A percentile compares a stretch with the other conserved stretches of the same genome.
phyloP scores from a whole-genome alignment of 1,140 invertebrate genomes.

The Agraylea sexmaculata region DNA sequence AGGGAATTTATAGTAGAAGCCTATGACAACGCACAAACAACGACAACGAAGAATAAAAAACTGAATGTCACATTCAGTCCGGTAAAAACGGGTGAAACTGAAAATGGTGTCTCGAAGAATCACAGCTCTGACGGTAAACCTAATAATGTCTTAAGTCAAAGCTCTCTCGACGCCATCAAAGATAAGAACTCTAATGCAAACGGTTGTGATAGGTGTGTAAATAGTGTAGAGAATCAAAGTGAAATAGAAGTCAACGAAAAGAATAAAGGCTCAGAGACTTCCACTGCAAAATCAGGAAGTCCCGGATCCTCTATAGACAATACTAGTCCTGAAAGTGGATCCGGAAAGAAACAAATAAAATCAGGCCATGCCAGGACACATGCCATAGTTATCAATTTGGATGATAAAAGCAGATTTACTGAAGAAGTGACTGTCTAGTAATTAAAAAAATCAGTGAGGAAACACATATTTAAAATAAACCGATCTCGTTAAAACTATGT shows the following conservation, averaged over 20 bases:
- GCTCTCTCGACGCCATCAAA: slow-evolving; percentile 3
- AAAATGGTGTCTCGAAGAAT: slow-evolving; percentile 21
- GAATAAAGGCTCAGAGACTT: slow-evolving; percentile 26
- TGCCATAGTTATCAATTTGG: slow-evolving; percentile 63
- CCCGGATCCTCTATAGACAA: slow-evolving; percentile 7
- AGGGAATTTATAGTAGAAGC: slow-evolving; percentile 35
- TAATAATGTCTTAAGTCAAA: slow-evolving; percentile 9
- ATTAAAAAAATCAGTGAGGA: neutral
- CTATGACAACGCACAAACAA: slow-evolving; percentile 20
- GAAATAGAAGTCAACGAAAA: slow-evolving; percentile 25
- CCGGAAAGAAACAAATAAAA: slow-evolving; percentile 30
- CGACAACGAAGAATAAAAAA: slow-evolving; percentile 36
- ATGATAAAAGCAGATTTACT: slow-evolving; percentile 66
- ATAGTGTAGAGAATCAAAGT: slow-evolving; percentile 11
- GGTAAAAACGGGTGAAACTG: slow-evolving; percentile 24
- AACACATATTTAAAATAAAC: too few species aligned
- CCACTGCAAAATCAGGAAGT: slow-evolving; percentile 19
- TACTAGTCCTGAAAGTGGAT: slow-evolving; percentile 12
- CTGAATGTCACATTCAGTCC: slow-evolving; percentile 39
- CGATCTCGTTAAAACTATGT: too few species aligned
- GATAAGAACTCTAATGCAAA: slow-evolving; percentile 21
- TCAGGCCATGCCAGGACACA: slow-evolving; percentile 57
- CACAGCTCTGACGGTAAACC: slow-evolving; percentile 22
- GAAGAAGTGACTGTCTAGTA: slow-evolving; percentile 67
- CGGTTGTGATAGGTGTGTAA: slow-evolving; percentile 24